A percentile compares a stretch with the other conserved stretches of the same genome.
Conservation (phyloP, 2,113 vertebrate species). For the Crotalus viridis region DNA sequence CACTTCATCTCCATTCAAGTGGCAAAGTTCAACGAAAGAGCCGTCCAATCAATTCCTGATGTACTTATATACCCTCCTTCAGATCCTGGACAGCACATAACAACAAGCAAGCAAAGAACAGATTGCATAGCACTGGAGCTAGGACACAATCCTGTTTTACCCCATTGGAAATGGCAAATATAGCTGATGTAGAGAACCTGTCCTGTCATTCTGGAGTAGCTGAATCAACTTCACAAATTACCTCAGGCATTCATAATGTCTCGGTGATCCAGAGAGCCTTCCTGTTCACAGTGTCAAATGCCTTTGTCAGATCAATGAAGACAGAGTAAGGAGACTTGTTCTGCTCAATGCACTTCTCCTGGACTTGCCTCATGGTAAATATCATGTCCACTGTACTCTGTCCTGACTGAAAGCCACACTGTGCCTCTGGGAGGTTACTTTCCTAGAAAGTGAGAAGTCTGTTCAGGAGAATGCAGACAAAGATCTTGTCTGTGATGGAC, state of each 20-base stretch:
- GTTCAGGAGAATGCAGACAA: neutral
- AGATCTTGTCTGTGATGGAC: neutral
- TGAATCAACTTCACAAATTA: neutral
- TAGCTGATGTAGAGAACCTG: neutral
- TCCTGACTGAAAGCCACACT: neutral
- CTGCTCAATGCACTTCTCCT: neutral
- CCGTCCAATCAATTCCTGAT: neutral
- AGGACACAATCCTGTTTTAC: neutral
- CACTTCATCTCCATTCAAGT: neutral
- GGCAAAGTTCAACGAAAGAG: neutral
- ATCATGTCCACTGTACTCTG: neutral
- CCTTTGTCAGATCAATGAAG: neutral
- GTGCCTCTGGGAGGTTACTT: neutral
- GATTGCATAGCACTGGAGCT: neutral
- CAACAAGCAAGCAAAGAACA: neutral
- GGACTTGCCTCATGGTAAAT: neutral
- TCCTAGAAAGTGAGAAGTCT: neutral
- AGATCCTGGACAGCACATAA: neutral
- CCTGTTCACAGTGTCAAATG: neutral
- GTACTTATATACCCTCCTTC: neutral
- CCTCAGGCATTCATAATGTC: neutral
- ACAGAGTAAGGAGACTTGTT: neutral
- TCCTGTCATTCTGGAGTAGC: neutral
- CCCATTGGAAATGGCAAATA: neutral
- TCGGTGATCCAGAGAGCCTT: neutral